Evolutionary conservation across 2,888 invertebrate species (phyloP), one percentile per base, ranked within the genome.

Genomic region (Macrophya annulata): DNA sequence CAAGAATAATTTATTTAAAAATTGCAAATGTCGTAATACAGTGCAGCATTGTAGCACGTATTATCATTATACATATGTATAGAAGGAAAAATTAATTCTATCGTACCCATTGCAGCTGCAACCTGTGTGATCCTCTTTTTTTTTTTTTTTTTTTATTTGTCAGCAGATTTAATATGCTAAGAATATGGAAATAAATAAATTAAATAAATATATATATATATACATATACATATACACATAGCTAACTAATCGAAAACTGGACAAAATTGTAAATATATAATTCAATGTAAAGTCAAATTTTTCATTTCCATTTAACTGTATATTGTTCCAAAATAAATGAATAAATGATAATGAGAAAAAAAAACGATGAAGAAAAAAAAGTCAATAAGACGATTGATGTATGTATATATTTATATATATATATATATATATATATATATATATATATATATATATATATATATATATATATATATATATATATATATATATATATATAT

Each of bases 221-320:
- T 72, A 79, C 74, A 83, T 68, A 74, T 84, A 74, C 15, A 9
- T 45, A 48, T 55, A n/a, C n/a, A 51, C 15, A 55, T 37, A 51
- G 6, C 31, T 51, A 55, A 77, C 9, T 17, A 55, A 21, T 40
- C 40, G n/a, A 81, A 4, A 62, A 40, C 17, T 4, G 40, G n/a
- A 43, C 45, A 85, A 86, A 74, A 87, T 87, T 92, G 92, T 92
- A 92, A 88, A 92, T 92, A 31, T 31, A 31, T 31, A 92, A 90
- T 88, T 92, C 88, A 89, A 90, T 92, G 92, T 91, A 91, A 81
- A 92, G 92, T 91, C 8, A 92, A 92, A 91, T 86, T 88, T 90
- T 86, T 85, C 89, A 62, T 59, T 43, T 81, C 43, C 71, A 86
- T 85, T 90, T 88, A 87, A 86, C 86, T 91, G 91, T 91, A 89